These are phyloP conservation scores for Heliconius sara DNA, from an alignment of 2,888 invertebrate species.

Conservation along the genomic window DNA sequence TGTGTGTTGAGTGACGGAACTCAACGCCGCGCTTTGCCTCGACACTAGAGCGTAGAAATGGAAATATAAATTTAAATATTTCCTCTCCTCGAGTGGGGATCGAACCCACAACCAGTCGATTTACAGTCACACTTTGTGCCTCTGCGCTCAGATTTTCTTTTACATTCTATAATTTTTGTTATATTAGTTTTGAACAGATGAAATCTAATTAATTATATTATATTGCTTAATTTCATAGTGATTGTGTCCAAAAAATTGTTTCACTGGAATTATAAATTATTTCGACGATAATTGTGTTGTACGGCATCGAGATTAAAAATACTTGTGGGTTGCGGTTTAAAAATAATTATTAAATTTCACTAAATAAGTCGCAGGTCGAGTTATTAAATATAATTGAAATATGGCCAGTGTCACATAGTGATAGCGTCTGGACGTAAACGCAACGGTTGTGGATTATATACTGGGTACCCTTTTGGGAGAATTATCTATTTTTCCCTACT, in stretches of 20 bases:
- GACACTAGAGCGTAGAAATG: too few relatives aligned
- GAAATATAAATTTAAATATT: too few relatives aligned
- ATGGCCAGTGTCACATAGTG: background rate
- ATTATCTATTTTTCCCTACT: too few relatives aligned
- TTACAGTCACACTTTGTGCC: too few relatives aligned
- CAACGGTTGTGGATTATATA: background rate
- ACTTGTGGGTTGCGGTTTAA: background rate
- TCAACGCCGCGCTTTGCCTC: too few relatives aligned
- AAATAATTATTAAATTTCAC: slow-evolving; percentile 11
- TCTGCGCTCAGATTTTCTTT: too few relatives aligned
- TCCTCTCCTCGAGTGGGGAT: too few relatives aligned
- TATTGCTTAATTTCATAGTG: background rate
- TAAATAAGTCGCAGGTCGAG: background rate
- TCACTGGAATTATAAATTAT: slow-evolving; percentile 1
- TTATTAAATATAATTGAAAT: slow-evolving; percentile 7
- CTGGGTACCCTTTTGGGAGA: too few relatives aligned
- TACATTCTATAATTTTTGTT: too few relatives aligned
- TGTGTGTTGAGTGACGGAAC: too few relatives aligned
- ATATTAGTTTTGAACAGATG: background rate
- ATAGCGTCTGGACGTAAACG: background rate
- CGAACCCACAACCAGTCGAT: too few relatives aligned
- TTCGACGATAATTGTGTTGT: too few relatives aligned
- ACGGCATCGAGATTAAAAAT: background rate
- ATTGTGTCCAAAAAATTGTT: background rate
- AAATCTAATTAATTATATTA: background rate